These are phyloP conservation scores for Channa striata DNA, from an alignment of 2,797 vertebrate species.

Conservation along the genomic window DNA sequence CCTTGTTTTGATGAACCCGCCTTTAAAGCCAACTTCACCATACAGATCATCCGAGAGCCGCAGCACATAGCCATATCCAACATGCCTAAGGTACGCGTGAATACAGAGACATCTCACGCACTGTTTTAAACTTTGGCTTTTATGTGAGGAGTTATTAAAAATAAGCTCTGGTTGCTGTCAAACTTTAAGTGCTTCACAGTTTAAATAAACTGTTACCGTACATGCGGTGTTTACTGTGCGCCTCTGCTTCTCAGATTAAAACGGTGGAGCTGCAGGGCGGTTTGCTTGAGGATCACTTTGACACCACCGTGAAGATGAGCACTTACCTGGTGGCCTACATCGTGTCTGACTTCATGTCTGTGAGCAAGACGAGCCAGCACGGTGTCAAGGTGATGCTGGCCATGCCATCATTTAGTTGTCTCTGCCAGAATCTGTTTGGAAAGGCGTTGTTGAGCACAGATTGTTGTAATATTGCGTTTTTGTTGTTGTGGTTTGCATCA, in stretches of 20 bases:
- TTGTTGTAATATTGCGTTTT: not conserved
- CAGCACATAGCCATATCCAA: constrained; percentile 89
- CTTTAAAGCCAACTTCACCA: constrained; percentile 91
- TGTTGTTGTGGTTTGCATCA: constrained; percentile 54
- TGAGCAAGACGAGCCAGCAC: constrained; percentile 88
- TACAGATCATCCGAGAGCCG: constrained; percentile 86
- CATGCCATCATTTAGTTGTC: not conserved
- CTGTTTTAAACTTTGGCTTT: not conserved
- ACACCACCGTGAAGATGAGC: constrained; percentile 92
- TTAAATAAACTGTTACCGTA: not conserved
- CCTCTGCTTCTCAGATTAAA: constrained; percentile 81
- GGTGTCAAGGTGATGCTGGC: constrained; percentile 87
- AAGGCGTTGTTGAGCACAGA: not conserved
- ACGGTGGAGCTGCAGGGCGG: constrained; percentile 81
- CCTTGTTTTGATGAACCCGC: constrained; percentile 95
- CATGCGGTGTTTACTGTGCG: too few species aligned
- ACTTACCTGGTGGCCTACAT: constrained; percentile 95
- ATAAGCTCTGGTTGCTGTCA: not conserved
- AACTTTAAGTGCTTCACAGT: too few species aligned
- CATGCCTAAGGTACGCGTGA: constrained; percentile 88
- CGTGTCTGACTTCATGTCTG: constrained; percentile 91
- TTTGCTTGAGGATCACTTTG: constrained; percentile 92
- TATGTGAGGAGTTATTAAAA: not conserved
- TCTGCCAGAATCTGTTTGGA: not conserved
- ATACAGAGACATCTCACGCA: not conserved